Conservation (phyloP, 2,888 invertebrate genomes). For the Troides oblongomaculatus region DNA sequence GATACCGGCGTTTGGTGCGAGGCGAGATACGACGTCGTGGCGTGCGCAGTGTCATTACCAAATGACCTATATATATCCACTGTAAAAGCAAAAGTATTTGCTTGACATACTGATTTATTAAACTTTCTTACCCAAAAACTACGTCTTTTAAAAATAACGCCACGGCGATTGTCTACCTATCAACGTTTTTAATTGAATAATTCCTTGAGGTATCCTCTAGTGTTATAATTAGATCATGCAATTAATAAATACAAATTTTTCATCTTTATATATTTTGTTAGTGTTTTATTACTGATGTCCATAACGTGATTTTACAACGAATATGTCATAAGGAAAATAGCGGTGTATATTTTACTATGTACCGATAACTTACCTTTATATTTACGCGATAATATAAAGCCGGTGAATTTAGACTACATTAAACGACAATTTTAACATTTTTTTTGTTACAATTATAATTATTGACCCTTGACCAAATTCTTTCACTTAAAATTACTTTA, state of each 20-base stretch:
- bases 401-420: constrained; percentile 12
- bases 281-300: too few relatives aligned
- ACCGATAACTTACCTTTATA: constrained; percentile 21
- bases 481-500: constrained; percentile 30
- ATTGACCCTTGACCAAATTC: constrained; percentile 24
- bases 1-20: constrained; percentile 61
- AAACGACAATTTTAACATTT: constrained; percentile 41
- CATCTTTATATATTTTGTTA: too few relatives aligned
- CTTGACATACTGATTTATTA: background rate
- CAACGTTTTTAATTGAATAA: too few relatives aligned
- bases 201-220: too few relatives aligned
- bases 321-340: background rate
- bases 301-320: background rate
- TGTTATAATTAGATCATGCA: too few relatives aligned
- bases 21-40: constrained; percentile 70
- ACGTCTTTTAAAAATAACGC: too few relatives aligned
- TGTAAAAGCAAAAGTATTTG: background rate
- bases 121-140: too few relatives aligned
- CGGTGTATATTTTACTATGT: background rate
- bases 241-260: too few relatives aligned
- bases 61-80: background rate
- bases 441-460: constrained; percentile 28
- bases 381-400: constrained; percentile 15
- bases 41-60: constrained; percentile 63
- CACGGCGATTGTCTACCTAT: too few relatives aligned